Evolutionary conservation across 2,888 invertebrate genomes (phyloP).

Genomic region (Apantesis nais): DNA sequence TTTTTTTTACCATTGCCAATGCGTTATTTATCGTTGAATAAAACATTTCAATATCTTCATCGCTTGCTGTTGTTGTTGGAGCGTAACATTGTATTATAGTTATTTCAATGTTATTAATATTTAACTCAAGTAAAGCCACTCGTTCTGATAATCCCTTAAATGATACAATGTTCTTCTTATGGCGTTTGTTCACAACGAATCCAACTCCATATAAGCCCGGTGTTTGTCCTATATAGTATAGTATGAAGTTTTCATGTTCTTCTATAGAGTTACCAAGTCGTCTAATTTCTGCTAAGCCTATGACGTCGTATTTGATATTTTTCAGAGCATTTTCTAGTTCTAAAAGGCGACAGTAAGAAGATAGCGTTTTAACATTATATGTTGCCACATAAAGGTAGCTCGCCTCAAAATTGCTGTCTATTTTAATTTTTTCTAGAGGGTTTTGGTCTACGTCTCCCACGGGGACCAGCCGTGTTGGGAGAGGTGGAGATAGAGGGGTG

Average conservation of each 20-base stretch:
- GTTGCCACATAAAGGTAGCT: too few relatives aligned
- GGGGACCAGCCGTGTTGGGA: too few relatives aligned
- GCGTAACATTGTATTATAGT: slow-evolving; percentile 16
- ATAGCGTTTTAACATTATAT: not conserved
- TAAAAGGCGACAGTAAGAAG: too few relatives aligned
- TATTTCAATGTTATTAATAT: not conserved
- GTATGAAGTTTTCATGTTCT: not conserved
- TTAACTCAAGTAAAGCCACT: slow-evolving; percentile 12
- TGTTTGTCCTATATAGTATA: not conserved
- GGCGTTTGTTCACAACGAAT: slow-evolving; percentile 12
- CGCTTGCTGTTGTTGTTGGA: slow-evolving; percentile 4
- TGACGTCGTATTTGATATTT: not conserved
- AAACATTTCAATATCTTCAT: slow-evolving; percentile 1
- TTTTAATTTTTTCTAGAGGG: too few relatives aligned
- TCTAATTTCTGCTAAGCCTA: not conserved
- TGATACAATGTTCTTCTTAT: slow-evolving; percentile 3
- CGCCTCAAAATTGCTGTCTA: too few relatives aligned
- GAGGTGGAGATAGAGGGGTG: too few relatives aligned
- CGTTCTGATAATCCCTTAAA: slow-evolving; percentile 9
- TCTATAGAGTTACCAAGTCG: slow-evolving; percentile 1
- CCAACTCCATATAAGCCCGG: slow-evolving; percentile 14
- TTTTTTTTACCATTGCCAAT: too few relatives aligned
- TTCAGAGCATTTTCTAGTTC: too few relatives aligned
- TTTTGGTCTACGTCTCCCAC: too few relatives aligned
- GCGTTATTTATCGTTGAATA: not conserved